Evolutionary conservation across 2,797 vertebrate species (phyloP), one percentile per base, ranked within the genome.

Genomic region (Phaenicophaeus curvirostris): DNA sequence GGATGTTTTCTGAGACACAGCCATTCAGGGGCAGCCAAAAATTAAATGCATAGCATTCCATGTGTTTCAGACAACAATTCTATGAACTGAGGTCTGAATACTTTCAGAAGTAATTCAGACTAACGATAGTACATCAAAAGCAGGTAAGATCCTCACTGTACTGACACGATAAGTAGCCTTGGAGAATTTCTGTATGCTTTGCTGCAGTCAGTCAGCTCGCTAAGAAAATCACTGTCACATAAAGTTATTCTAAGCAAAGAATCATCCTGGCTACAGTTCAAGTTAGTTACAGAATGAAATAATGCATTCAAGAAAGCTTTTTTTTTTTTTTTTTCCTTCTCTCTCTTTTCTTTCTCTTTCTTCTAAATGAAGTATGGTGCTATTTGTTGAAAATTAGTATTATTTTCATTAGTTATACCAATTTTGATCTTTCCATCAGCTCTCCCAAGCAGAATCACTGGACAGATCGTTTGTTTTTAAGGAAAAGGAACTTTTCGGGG

Each of bases 311-410:
- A 51, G 50, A 27, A 51, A 15, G 25, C 31, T 7, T 35, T 0
- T 3, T 69, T 20, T 24, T 17, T 55, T 8, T 27, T 21, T 5
- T 18, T 12, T 15, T 17, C n/a, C 10, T 20, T 11, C 42, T 23
- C 19, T 23, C 19, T 46, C 8, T 46, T 37, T 16, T 13, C 58
- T 11, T 4, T 2, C 1, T 11, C 1, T 11, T 67, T 30, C n/a
- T 25, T 2, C 12, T 39, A 15, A 62, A 39, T n/a, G 1, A 35
- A n/a, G 0, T 10, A 28, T 14, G 6, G 13, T 75, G 23, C 6
- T 76, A 1, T 2, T 11, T 55, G 7, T 33, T 87, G 27, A 71
- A 85, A 75, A 3, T 3, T 2, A 74, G 33, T 17, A 2, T 10
- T 66, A 1, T 46, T 89, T 78, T 85, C 21, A 11, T 54, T 63